A percentile compares a stretch with the other conserved stretches of the same genome.
These are phyloP conservation scores for Lophotriccus pileatus DNA, from an alignment of 2,797 vertebrate species.

Conservation along the genomic window DNA sequence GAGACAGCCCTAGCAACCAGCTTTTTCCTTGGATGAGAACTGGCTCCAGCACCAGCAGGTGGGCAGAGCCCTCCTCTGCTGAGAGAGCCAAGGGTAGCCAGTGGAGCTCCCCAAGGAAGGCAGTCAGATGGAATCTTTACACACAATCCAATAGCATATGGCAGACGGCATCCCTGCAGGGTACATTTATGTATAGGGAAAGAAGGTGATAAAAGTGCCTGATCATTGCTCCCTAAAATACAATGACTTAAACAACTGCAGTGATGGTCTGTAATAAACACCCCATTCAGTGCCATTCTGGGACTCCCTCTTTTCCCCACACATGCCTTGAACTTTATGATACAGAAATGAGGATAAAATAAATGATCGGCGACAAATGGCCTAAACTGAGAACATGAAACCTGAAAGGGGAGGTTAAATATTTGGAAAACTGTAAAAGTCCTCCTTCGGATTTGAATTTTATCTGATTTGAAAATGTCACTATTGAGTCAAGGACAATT, in stretches of 20 bases:
- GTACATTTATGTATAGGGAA: not conserved
- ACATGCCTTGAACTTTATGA: constrained; percentile 61
- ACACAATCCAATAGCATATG: not conserved
- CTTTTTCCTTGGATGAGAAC: not conserved
- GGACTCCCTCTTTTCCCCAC: constrained; percentile 9
- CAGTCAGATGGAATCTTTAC: not conserved
- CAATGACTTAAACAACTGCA: constrained; percentile 36
- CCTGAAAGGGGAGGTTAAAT: constrained; percentile 36
- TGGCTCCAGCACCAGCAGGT: not conserved
- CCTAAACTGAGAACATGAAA: constrained; percentile 34
- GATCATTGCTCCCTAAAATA: constrained; percentile 57
- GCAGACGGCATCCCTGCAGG: constrained; percentile 10
- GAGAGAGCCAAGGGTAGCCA: not conserved
- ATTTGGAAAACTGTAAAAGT: constrained; percentile 17
- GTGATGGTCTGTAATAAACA: constrained; percentile 48
- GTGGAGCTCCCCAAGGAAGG: not conserved
- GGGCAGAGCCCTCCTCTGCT: not conserved
- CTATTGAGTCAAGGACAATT: constrained; percentile 15
- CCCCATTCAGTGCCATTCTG: constrained; percentile 35
- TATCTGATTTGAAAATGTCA: constrained; percentile 12
- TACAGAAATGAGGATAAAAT: constrained; percentile 68
- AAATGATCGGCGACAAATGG: constrained; percentile 62
- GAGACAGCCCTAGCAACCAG: not conserved
- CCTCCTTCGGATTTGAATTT: not conserved
- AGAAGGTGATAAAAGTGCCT: constrained; percentile 35